Conservation (phyloP, 2,888 invertebrate species). For the Meloe dianella region DNA sequence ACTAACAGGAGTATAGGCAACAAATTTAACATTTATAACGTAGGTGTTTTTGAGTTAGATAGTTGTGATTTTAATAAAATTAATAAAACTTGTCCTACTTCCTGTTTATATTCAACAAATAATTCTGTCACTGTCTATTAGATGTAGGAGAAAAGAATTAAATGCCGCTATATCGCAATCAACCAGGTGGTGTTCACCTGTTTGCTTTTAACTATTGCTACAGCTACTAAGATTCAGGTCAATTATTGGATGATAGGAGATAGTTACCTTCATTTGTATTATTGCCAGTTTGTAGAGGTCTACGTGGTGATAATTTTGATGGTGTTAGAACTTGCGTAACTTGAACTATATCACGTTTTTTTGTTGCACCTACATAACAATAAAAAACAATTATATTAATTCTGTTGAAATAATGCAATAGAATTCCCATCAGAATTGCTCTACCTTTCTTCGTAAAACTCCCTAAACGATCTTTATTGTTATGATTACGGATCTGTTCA, state of each 20-base stretch:
- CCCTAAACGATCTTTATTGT: constrained; percentile 68
- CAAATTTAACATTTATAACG: background rate
- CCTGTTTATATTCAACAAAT: background rate
- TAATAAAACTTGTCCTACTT: background rate
- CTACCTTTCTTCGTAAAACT: constrained; percentile 74
- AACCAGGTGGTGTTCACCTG: constrained; percentile 13
- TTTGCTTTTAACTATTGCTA: background rate
- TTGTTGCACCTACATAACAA: constrained; percentile 53
- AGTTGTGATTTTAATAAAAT: too few relatives aligned
- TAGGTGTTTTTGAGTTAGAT: background rate
- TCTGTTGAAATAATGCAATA: too few relatives aligned
- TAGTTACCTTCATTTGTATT: constrained; percentile 51
- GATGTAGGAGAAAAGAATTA: background rate
- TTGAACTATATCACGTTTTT: constrained; percentile 52
- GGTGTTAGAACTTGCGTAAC: constrained; percentile 56
- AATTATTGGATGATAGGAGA: too few relatives aligned
- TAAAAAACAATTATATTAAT: too few relatives aligned
- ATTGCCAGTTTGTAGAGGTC: constrained; percentile 43
- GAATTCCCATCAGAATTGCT: too few relatives aligned
- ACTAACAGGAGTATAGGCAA: background rate
- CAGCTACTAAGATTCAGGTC: too few relatives aligned
- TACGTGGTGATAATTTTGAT: constrained; percentile 50
- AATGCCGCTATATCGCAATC: constrained; percentile 2
- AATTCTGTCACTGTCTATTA: background rate
- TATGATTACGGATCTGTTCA: constrained; percentile 60